Evolutionary conservation across 2,888 invertebrate genomes (phyloP), one percentile per base, ranked within the genome.

Genomic region (Cyclophora punctaria): DNA sequence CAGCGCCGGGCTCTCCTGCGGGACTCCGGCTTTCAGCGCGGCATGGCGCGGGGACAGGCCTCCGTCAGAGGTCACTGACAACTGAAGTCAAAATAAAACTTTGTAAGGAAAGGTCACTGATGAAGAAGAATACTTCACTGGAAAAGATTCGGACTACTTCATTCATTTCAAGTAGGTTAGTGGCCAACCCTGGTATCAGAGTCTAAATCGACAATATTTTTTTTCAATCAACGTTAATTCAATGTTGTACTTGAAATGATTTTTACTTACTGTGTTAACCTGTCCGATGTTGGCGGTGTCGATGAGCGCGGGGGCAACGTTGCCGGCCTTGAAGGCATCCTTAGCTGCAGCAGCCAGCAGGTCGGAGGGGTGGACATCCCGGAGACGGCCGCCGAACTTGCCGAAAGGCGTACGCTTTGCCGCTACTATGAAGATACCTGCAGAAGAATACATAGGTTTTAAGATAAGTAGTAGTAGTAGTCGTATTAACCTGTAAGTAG

Each of bases 371-470:
- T 90, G 91, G 7, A 92, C 89, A 62, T 94, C 93, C 35, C 90
- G 90, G 56, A 96, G 90, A 67, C 91, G 90, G 2, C 96, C 96
- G 3, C 99, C 99, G 86, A 94, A 96, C 40, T 97, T 93, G 46
- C 99, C 99, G 82, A 99, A 98, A 4, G 98, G 96, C 5, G 98
- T 98, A 49, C 98, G 92, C 80, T 98, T 98, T 0, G 98, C 98
- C 61, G 95, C 97, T 59, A 98, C 97, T 82, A 97, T 94, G 77
- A 94, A 96, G 59, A 97, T 90, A 67, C 96, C 97, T 96, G 66
- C 3, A 48, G n/a, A 7, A 41, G 20, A 43, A 20, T 20, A 20
- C 2, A 20, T 20, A 2, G 41, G 41, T 5, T 20, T 7, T 7
- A 5, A n/a, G n/a, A n/a, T 7, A n/a, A 4, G 7, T 44, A 3